These are phyloP conservation scores for Anomalospiza imberbis DNA, from an alignment of 2,797 vertebrate genomes.

Conservation along the genomic window DNA sequence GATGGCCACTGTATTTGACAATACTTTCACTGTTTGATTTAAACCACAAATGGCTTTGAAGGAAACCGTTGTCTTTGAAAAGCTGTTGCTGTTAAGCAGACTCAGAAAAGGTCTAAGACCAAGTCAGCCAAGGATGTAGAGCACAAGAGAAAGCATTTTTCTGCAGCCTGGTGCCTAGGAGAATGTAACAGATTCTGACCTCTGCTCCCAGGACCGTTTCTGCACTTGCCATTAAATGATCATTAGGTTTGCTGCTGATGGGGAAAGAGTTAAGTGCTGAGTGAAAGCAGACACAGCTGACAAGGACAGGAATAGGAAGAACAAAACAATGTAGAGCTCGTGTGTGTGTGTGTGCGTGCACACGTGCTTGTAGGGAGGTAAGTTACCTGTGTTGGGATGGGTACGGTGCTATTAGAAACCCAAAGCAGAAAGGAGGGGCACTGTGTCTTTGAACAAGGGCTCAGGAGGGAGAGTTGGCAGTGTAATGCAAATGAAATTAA, in stretches of 20 bases:
- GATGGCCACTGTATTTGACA: not conserved
- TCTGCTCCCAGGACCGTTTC: not conserved
- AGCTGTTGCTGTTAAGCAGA: not conserved
- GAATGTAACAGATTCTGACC: not conserved
- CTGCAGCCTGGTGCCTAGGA: not conserved
- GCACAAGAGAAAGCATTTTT: not conserved
- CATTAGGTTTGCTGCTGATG: not conserved
- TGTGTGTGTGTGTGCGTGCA: not conserved
- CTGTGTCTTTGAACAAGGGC: not conserved
- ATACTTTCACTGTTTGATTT: not conserved
- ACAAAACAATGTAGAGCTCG: not conserved
- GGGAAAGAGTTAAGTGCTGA: conserved; percentile 32
- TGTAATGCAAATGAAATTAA: not conserved
- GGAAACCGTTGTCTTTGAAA: not conserved
- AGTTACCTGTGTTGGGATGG: not conserved
- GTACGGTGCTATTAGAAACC: not conserved
- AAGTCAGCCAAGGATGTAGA: not conserved
- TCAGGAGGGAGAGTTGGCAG: not conserved
- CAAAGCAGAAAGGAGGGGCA: not conserved
- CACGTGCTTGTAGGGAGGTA: no score
- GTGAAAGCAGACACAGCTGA: conserved; percentile 24
- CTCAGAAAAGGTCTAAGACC: not conserved
- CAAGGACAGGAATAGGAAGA: conserved; percentile 10
- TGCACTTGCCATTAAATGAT: not conserved
- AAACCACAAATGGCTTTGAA: not conserved